Evolutionary conservation across 2,797 vertebrate species (phyloP).

Genomic region (Microtus agrestis): DNA sequence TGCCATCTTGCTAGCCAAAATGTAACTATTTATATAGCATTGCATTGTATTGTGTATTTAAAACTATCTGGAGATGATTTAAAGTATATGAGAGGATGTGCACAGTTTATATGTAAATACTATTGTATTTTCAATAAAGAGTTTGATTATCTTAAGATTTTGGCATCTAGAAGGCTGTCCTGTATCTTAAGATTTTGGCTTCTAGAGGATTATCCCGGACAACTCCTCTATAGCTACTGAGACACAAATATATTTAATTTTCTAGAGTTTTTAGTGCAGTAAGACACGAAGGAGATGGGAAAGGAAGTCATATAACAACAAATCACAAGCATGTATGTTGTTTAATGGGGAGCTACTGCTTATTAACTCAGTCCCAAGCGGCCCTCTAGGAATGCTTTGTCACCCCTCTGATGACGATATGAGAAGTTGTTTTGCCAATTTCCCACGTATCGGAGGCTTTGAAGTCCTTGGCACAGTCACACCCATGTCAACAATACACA

Average conservation of each 20-base stretch:
- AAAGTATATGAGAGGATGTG: neutral
- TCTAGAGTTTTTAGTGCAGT: conserved; percentile 27
- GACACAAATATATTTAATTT: neutral
- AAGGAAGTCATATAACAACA: neutral
- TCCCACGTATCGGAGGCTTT: neutral
- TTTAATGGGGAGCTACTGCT: neutral
- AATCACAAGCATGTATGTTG: neutral
- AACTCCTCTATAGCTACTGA: neutral
- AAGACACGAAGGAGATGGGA: conserved; percentile 28
- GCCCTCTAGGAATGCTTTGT: neutral
- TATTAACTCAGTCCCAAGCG: neutral
- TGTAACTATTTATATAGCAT: neutral
- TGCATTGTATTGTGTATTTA: neutral
- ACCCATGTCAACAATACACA: neutral
- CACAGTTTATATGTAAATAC: neutral
- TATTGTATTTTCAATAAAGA: neutral
- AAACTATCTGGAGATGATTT: neutral
- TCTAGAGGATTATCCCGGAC: no score
- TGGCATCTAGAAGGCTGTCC: neutral
- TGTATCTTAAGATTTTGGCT: neutral
- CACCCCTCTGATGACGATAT: neutral
- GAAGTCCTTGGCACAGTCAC: neutral
- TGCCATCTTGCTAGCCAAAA: neutral
- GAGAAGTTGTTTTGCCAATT: neutral
- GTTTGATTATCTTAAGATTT: neutral